Evolutionary conservation across 2,113 vertebrate genomes (phyloP), one percentile per base, ranked within the genome.

Genomic region (Caranx ignobilis): DNA sequence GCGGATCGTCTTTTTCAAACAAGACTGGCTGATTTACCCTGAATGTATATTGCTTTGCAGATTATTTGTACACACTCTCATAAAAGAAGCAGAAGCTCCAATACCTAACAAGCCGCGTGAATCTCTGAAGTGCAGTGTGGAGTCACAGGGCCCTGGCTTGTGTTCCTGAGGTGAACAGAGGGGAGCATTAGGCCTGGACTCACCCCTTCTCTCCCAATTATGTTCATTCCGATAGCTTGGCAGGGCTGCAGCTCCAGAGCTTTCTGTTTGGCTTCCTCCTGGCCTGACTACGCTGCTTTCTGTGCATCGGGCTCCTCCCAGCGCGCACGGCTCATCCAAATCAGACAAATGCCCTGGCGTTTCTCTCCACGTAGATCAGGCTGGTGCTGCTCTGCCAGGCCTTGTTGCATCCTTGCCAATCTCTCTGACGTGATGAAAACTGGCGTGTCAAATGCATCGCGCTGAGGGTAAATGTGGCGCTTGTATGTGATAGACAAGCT

Each of bases 401-500:
- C 85, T 71, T 10, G 57, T 48, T 62, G 70, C 26, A 56, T 71
- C 74, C 26, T 65, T 48, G 87, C 85, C 88, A 86, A 56, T 81
- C 75, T 77, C 21, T 69, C 18, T 87, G 92, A 88, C 71, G 62
- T 82, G 86, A 92, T 88, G 74, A 75, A 82, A 81, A 39, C 67
- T 79, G 85, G 81, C 54, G 26, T 77, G 67, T 91, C 75, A 52
- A 79, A 86, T 79, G 78, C 78, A 81, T 66, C 63, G 26, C 35
- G 48, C 26, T 0, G 54, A n/a, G 13, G 59, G 59, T 55, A 77
- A 83, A 79, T 69, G 81, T 60, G 82, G 60, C 52, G 16, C 71
- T 71, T 2, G 75, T 32, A 43, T 74, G 79, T 57, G 82, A 85
- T 66, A 81, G 85, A 87, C 79, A 65, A 86, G 67, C 52, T 52